Evolutionary conservation across 1,140 invertebrate genomes (phyloP).

Genomic region (Eciton burchellii): DNA sequence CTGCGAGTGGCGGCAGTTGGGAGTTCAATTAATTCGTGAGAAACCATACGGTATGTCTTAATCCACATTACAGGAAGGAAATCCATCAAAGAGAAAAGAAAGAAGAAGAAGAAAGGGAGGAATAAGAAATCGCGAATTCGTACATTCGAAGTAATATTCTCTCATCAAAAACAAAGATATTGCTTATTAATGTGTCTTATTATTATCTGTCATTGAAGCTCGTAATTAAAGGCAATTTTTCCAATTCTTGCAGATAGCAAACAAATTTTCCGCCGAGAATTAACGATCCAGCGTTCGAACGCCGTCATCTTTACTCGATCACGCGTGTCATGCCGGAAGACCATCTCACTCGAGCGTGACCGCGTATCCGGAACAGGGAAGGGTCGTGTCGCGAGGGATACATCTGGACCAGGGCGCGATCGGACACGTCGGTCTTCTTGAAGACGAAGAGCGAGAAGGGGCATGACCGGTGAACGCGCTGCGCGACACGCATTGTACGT

Average conservation of each 20-base stretch:
- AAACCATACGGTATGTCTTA: not conserved
- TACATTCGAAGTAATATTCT: too few species aligned
- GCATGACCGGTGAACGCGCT: constrained; percentile 76
- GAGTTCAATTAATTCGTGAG: not conserved
- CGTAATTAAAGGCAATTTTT: too few species aligned
- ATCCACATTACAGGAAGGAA: too few species aligned
- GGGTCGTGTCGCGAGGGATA: not conserved
- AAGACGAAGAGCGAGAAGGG: constrained; percentile 64
- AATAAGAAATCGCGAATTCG: too few species aligned
- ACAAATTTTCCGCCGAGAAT: not conserved
- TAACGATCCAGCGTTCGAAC: not conserved
- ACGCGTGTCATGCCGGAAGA: not conserved
- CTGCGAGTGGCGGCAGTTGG: not conserved
- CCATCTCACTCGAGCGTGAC: not conserved
- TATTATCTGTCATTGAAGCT: too few species aligned
- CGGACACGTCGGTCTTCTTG: constrained; percentile 65
- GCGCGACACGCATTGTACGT: constrained; percentile 73
- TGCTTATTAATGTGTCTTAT: too few species aligned
- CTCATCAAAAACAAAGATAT: too few species aligned
- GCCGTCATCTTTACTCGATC: not conserved
- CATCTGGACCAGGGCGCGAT: constrained; percentile 62
- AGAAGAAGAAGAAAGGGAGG: too few species aligned
- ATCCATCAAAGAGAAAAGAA: too few species aligned
- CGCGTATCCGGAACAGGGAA: not conserved
- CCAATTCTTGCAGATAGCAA: too few species aligned